Evolutionary conservation across 2,113 vertebrate species (phyloP).

Genomic region (Oriolus oriolus): DNA sequence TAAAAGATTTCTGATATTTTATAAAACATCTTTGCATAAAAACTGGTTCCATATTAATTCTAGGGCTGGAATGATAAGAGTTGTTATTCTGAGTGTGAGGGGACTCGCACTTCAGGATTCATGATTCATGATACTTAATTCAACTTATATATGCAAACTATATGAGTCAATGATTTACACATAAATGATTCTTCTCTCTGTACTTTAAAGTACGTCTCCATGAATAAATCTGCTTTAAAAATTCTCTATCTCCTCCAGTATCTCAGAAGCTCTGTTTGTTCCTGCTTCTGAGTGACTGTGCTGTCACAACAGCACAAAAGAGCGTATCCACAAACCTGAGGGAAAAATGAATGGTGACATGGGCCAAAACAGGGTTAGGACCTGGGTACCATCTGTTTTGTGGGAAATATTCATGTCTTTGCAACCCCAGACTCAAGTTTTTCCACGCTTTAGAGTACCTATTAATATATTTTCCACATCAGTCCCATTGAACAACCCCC

Average conservation of each 20-base stretch:
- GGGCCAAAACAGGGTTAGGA: background rate
- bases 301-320: background rate
- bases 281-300: background rate
- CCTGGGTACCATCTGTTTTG: background rate
- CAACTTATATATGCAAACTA: background rate
- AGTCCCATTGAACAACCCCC: background rate
- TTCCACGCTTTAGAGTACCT: background rate
- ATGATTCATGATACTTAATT: background rate
- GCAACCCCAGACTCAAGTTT: background rate
- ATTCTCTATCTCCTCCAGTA: accelerated
- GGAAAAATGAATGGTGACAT: background rate
- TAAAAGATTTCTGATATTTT: background rate
- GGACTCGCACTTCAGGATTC: background rate
- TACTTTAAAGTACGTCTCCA: background rate
- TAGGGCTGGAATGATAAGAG: background rate
- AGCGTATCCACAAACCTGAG: background rate
- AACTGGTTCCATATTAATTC: background rate
- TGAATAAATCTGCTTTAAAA: background rate
- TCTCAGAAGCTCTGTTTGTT: background rate
- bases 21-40: background rate
- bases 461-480: background rate
- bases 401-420: background rate
- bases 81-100: background rate
- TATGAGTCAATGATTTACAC: background rate
- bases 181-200: background rate